Evolutionary conservation across 2,113 vertebrate species (phyloP).

Genomic region (Trichechus manatus): DNA sequence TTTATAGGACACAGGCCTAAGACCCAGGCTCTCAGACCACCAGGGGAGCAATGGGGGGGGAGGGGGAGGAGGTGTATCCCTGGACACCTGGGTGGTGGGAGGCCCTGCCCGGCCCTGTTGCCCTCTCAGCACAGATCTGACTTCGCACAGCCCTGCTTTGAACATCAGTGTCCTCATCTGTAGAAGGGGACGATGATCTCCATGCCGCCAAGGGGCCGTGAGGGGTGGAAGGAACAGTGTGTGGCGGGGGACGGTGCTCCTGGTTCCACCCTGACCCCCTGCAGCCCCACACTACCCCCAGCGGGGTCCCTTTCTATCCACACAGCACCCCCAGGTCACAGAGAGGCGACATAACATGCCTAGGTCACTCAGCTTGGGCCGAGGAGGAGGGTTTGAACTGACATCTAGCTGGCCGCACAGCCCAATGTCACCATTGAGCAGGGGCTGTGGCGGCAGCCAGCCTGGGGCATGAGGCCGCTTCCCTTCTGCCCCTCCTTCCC

Average conservation of each 20-base stretch:
- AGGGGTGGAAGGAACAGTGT: fast-evolving
- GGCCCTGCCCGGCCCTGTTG: not conserved
- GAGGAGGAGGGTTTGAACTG: not conserved
- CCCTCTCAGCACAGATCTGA: fast-evolving
- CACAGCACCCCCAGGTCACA: not conserved
- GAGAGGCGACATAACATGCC: fast-evolving
- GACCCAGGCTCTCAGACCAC: not conserved
- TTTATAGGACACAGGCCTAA: not conserved
- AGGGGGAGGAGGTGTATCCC: not conserved
- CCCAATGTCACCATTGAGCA: not conserved
- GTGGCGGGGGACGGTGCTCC: not conserved
- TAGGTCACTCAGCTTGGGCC: not conserved
- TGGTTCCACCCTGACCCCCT: not conserved
- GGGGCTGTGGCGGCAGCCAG: not conserved
- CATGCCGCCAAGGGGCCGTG: not conserved
- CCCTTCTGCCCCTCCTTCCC: not conserved
- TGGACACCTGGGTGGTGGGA: not conserved
- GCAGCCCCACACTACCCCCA: not conserved
- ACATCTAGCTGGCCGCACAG: not conserved
- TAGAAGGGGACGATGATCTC: not conserved
- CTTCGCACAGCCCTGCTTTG: not conserved
- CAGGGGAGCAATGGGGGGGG: not conserved
- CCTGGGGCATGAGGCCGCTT: not conserved
- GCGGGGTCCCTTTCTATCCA: not conserved
- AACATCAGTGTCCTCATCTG: not conserved